Base-by-base conservation (phyloP, 2,888 invertebrate genomes). In the Cyclophora punctaria region DNA sequence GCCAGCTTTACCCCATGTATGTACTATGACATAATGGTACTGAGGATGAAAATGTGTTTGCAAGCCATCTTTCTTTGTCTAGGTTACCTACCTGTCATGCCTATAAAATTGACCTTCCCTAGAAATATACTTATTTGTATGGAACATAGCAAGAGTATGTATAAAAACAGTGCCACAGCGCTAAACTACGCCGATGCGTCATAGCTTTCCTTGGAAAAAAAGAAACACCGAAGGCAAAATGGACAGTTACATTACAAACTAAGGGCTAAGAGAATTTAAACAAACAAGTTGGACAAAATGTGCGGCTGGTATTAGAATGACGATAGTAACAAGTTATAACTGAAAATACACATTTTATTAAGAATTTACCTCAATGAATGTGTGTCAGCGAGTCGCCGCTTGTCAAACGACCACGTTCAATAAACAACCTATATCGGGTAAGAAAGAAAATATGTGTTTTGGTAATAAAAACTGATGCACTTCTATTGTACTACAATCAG, bases 371-470 rank as follows among this genome's bases (percentile, higher is more conserved):
- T 78, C 73, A 64, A 70, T 54, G 61, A 59, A 73, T 78, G 73
- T 80, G 80, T 77, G 80, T 78, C 73, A 75, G 73, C 67, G 68
- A 72, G 71, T 69, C 71, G 72, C 71, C 66, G 76, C 73, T 76
- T 37, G 37, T 37, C 82, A 75, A 77, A 63, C 70, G 75, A 86
- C 86, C 87, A 87, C 85, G 85, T 85, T 86, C 82, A 80, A 74
- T 76, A 76, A 73, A 81, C 83, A 85, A 84, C 83, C 83, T 84
- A 77, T 70, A 64, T 67, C 64, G 54, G 57, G 61, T 20, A 20
- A 20, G 20, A 20, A 20, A 20, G 20, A 20, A 20, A 20, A 20
- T 20, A 20, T 20, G 20, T 20, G 1, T 20, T 20, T 20, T 20
- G 20, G 20, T 20, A 20, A 20, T 20, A 20, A 20, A 20, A 20